These are phyloP conservation scores for Sinocyclocheilus maitianheensis DNA, from an alignment of 2,113 vertebrate species.

Conservation along the genomic window DNA sequence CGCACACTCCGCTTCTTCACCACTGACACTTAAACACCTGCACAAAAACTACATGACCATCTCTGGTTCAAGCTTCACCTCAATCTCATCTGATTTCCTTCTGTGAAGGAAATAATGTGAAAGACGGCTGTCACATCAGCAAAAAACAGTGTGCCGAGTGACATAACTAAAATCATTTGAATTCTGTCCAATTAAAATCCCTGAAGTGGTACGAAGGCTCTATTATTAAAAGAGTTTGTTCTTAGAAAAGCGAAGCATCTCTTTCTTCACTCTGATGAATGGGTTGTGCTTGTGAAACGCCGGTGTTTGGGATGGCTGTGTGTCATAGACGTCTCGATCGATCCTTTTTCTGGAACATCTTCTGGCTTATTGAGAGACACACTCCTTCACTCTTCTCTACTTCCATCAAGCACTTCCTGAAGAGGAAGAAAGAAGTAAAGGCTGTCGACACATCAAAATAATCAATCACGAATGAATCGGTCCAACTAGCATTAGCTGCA, in stretches of 20 bases:
- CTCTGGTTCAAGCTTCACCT: no score
- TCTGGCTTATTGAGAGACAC: not conserved
- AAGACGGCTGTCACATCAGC: not conserved
- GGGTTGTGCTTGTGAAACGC: not conserved
- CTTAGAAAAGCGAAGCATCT: no score
- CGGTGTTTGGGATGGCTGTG: not conserved
- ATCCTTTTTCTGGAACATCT: not conserved
- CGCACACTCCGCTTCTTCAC: not conserved
- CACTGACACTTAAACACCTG: no score
- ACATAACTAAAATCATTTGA: not conserved
- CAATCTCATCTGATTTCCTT: not conserved
- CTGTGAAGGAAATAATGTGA: not conserved
- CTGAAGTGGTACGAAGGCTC: not conserved
- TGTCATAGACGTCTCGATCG: not conserved
- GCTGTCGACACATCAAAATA: no score
- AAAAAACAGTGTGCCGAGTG: not conserved
- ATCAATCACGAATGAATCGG: not conserved
- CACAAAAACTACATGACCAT: no score
- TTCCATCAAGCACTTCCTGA: constrained; percentile 19
- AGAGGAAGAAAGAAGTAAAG: not conserved
- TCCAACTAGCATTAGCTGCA: not conserved
- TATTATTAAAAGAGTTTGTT: not conserved
- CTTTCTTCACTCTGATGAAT: not conserved
- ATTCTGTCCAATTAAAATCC: not conserved
- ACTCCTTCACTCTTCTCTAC: not conserved